Base-by-base conservation (phyloP, 2,797 vertebrate species). In the Rachycentron canadum region DNA sequence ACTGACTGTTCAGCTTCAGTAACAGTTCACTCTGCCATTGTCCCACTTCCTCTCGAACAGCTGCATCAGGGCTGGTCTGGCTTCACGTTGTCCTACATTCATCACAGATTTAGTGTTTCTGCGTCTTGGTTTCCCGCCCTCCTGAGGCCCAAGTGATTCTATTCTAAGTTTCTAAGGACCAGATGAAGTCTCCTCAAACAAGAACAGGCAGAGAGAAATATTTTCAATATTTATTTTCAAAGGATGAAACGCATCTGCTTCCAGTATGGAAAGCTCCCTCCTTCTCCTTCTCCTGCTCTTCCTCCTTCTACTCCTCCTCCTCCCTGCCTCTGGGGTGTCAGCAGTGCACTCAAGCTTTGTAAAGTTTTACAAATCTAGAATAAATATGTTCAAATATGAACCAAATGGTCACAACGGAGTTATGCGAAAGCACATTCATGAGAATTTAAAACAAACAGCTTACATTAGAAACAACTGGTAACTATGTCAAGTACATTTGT, bases 161-260 rank as follows among this genome's bases (percentile, higher is more conserved):
- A 3, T 59, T 32, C 49, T 36, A 43, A 11, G 19, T 38, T 69
- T 61, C n/a, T n/a, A 72, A 19, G 53, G 38, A 86, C 68, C 65
- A 73, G 75, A 78, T 57, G 38, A 80, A 82, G 34, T 76, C 19
- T 57, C 79, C 26, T 78, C 32, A 78, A 86, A 85, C 73, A 87
- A 88, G 63, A 91, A 88, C 58, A 89, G 76, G 65, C 73, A 76
- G 70, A 81, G 52, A 80, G 56, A 91, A 81, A 14, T 30, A 63
- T 73, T 90, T 91, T 81, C 50, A 91, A 64, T 74, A 77, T 93
- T 91, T 92, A 93, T 92, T 92, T 86, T 68, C 74, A 86, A 89
- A 89, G 94, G 95, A 73, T 64, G 95, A 97, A 67, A 76, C 9
- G 65, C 80, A 75, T 86, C 74, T 79, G 69, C 69, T 79, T 83